Evolutionary conservation across 2,888 invertebrate genomes (phyloP).

Genomic region (Heliconius sara): DNA sequence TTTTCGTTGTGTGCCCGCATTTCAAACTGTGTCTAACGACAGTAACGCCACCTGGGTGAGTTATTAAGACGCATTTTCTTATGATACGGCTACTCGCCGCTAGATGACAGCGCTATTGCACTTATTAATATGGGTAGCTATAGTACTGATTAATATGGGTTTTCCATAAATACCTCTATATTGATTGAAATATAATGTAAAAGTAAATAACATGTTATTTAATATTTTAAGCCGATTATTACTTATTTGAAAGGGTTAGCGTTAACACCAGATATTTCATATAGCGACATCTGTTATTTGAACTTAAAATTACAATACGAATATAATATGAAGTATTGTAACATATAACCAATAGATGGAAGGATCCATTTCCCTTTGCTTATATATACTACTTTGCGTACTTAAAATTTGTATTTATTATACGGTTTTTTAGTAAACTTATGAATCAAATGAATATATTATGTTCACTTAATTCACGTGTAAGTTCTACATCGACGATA

Average conservation of each 20-base stretch:
- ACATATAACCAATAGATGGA: neutral
- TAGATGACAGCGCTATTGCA: constrained; percentile 57
- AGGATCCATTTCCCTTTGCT: neutral
- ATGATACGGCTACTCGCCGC: constrained; percentile 48
- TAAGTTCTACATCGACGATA: too few species aligned
- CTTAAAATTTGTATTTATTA: neutral
- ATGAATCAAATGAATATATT: neutral
- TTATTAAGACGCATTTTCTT: constrained; percentile 52
- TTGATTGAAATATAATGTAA: neutral
- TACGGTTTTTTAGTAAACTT: neutral
- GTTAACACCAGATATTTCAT: neutral
- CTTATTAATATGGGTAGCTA: neutral
- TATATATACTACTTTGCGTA: neutral
- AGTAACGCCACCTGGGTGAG: constrained; percentile 88
- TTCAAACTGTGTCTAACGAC: constrained; percentile 86
- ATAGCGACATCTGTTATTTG: constrained; percentile 5
- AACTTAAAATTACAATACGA: neutral
- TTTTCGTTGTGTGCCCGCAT: constrained; percentile 87
- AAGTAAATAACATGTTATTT: neutral
- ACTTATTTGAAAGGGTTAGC: neutral
- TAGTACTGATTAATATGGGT: too few species aligned
- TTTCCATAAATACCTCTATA: neutral
- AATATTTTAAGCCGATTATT: neutral
- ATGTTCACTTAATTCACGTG: too few species aligned
- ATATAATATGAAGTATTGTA: neutral